Percentiles rank a stretch among this genome's conserved stretches.
These are phyloP conservation scores for Phenganax stokvisi DNA, from an alignment of 92 coral and sea anemone species.

Conservation along the genomic window DNA sequence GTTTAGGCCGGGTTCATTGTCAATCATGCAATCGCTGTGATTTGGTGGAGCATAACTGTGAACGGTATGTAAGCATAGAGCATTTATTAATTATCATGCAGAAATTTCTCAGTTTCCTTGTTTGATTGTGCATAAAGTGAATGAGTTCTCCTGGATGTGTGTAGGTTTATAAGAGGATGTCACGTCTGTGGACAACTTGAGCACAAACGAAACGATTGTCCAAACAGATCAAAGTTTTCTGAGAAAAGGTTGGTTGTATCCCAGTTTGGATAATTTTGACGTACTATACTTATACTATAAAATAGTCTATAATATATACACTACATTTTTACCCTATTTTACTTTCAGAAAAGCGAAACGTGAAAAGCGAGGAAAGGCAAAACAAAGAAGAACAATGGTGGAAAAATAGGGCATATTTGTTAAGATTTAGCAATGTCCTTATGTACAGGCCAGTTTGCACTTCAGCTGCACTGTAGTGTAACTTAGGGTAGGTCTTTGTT, in stretches of 20 bases:
- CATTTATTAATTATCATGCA: neutral
- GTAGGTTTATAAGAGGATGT: slow-evolving; percentile 60
- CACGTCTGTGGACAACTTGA: slow-evolving; percentile 73
- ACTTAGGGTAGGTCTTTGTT: too few relatives aligned
- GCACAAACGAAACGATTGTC: slow-evolving; percentile 80
- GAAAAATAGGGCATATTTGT: neutral
- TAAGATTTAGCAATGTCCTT: too few relatives aligned
- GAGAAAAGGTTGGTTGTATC: neutral
- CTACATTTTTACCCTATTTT: neutral
- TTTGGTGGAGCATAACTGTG: slow-evolving; percentile 57
- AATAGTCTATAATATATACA: neutral
- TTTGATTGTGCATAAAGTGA: neutral
- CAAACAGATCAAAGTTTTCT: slow-evolving; percentile 2
- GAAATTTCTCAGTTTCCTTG: neutral
- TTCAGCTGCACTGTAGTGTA: too few relatives aligned
- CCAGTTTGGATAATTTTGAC: neutral
- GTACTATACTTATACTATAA: neutral
- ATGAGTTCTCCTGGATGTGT: neutral
- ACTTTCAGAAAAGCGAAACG: neutral
- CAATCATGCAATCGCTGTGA: slow-evolving; percentile 75
- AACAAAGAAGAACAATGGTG: neutral
- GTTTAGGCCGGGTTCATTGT: slow-evolving; percentile 61
- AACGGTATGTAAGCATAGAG: slow-evolving; percentile 44
- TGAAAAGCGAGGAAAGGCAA: neutral
- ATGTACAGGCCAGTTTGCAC: too few relatives aligned